Base-by-base conservation (phyloP, 2,113 vertebrate genomes). In the Callipepla squamata region DNA sequence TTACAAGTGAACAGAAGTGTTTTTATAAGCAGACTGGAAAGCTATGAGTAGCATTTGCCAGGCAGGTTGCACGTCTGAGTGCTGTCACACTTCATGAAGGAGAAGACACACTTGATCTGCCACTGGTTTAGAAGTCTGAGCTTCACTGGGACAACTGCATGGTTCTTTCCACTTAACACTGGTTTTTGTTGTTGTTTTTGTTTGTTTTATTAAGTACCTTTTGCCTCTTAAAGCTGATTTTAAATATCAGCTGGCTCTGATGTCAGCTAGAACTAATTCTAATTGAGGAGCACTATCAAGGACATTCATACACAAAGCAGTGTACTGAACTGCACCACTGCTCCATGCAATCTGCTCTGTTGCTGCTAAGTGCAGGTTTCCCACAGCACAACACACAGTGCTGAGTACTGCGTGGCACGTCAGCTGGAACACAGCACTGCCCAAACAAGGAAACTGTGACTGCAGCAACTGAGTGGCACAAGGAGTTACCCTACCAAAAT, bases 321-420 rank as follows among this genome's bases (percentile, higher is more conserved):
- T 0, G 15, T 7, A 42, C 26, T 9, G 11, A 30, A 44, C 19
- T 13, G 40, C 32, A 10, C 21, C 47, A 18, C 30, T 8, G 2
- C 1, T 20, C 22, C 21, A 2, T 8, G 50, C 32, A 7, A 1
- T 10, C 8, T 13, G 9, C 7, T 28, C 42, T 8, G 3, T 6
- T 15, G 13, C 13, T 22, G 62, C 8, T 2, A 25, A 36, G 50
- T 1, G 8, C 38, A 30, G 57, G 32, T 13, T 53, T 58, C 15
- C 74, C 12, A 19, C 1, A 8, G 42, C 26, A 6, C 7, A 1
- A 3, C 4, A 9, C 3, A 16, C 25, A 13, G 36, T 1, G 4
- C 9, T 53, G 21, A 0, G 9, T 6, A 13, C 2, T 9, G 67
- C 5, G 20, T 53, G n/a, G 34, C 16, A 2, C 11, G 0, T 8